phyloP scores from a whole-genome alignment of 2,113 vertebrate species.

The Rhinoderma darwinii region DNA sequence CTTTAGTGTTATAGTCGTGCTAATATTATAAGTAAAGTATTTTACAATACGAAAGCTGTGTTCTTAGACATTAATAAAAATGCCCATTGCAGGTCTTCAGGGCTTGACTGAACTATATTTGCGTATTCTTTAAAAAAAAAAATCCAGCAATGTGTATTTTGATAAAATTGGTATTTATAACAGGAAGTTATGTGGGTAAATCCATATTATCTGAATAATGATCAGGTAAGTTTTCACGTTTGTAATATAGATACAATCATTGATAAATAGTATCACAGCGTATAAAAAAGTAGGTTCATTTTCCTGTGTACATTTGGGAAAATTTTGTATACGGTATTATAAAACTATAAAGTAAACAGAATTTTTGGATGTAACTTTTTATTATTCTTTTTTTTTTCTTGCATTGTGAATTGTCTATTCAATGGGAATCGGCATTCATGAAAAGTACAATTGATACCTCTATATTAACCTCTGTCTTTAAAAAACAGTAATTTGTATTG shows the following conservation, averaged over 20 bases:
- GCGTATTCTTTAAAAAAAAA: neutral
- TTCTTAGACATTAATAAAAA: slow-evolving; percentile 6
- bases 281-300: neutral
- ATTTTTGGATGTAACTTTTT: too few relatives aligned
- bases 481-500: neutral
- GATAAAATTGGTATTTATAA: neutral
- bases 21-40: neutral
- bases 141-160: neutral
- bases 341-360: neutral
- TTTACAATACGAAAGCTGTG: neutral
- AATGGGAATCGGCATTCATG: neutral
- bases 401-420: neutral
- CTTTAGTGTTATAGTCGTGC: neutral
- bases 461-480: neutral
- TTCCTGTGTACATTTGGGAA: neutral
- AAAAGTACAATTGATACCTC: neutral
- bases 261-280: too few relatives aligned
- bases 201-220: neutral
- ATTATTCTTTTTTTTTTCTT: neutral
- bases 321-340: neutral
- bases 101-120: neutral
- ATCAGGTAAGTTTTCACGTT: neutral
- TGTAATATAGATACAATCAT: too few relatives aligned
- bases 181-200: neutral
- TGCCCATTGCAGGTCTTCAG: neutral